These are phyloP conservation scores for Urocynchramus pylzowi DNA, from an alignment of 2,113 vertebrate genomes.

Conservation along the genomic window DNA sequence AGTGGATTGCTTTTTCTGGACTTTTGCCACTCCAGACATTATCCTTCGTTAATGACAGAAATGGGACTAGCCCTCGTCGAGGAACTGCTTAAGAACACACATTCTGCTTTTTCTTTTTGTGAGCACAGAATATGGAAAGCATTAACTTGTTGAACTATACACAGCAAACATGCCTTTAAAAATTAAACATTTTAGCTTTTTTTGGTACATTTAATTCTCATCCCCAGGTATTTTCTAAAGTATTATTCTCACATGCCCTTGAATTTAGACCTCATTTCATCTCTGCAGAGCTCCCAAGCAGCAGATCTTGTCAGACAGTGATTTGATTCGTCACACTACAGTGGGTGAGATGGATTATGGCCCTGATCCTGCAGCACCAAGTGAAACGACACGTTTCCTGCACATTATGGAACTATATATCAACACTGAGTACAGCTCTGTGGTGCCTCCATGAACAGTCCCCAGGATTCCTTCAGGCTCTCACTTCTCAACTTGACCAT, in stretches of 20 bases:
- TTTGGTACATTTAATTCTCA: background rate
- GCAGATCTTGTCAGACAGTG: background rate
- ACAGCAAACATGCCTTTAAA: background rate
- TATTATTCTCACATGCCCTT: background rate
- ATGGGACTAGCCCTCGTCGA: conserved; percentile 34
- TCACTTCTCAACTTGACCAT: background rate
- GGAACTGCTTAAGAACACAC: conserved; percentile 5
- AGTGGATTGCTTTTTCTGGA: conserved; percentile 51
- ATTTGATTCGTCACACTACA: background rate
- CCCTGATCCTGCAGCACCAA: background rate
- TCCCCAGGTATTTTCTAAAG: background rate
- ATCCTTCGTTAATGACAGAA: conserved; percentile 24
- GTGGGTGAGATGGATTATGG: background rate
- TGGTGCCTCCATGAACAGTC: background rate
- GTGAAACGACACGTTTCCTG: background rate
- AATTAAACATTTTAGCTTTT: background rate
- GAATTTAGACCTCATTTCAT: background rate
- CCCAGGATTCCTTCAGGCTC: background rate
- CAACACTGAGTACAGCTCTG: background rate
- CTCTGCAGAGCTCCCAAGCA: background rate
- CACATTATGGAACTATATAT: background rate
- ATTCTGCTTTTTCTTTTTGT: background rate
- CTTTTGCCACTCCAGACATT: conserved; percentile 41
- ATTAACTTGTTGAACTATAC: background rate
- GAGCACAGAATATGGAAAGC: background rate